Evolutionary conservation across 2,113 vertebrate genomes (phyloP), one percentile per base, ranked within the genome.

Genomic region (Antennarius striatus): DNA sequence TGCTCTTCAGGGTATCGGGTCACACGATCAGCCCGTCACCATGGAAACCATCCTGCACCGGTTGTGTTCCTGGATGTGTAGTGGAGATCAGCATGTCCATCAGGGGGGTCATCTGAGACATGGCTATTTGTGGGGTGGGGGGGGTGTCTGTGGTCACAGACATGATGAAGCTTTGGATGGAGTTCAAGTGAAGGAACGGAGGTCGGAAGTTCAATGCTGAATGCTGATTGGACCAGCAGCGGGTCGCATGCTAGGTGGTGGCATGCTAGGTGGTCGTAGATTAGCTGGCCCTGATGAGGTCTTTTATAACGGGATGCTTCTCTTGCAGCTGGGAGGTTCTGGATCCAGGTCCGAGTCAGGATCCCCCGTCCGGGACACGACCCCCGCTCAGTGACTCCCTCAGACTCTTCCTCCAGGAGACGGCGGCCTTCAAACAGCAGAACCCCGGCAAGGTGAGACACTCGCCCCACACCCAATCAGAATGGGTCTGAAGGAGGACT

Each of bases 381-480:
- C 92, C 93, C 60, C 95, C 94, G 72, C 86, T 96, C 85, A 91
- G 94, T 73, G 92, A 96, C 84, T 91, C 94, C 73, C 92, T 96
- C 85, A 94, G 87, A 66, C 63, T 95, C 55, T 95, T 98, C 89
- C 93, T 99, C 63, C 93, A 96, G 87, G 98, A 98, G 92, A 95
- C 95, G 50, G 95, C 95, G 22, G 93, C 94, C 67, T 99, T 98
- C 80, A 98, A 97, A 83, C 95, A 98, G 86, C 96, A 98, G 83
- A 98, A 95, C 80, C 98, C 98, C 5, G 98, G 98, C 71, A 99
- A 99, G 96, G 98, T 95, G 92, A 93, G 84, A 15, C 17, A 10
- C 49, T 66, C 10, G 10, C 10, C 39, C 39, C 39, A 40, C 39
- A 40, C 22, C 22, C 22, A 22, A 22, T 22, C 22, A 22, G 22